Evolutionary conservation across 1,140 invertebrate genomes (phyloP), one percentile per base, ranked within the genome.

Genomic region (Ceratitis capitata): DNA sequence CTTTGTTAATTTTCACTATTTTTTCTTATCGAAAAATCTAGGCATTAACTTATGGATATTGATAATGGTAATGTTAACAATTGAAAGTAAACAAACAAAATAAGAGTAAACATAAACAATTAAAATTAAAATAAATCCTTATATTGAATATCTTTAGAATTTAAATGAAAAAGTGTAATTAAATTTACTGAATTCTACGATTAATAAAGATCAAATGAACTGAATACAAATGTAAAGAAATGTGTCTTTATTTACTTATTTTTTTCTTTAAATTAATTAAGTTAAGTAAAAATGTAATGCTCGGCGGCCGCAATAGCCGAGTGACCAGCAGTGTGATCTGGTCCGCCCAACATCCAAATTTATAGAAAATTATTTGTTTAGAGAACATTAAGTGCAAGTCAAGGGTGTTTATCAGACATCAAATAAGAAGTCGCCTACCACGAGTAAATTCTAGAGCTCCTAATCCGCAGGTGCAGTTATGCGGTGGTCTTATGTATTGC

Each of bases 201-300:
- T 53, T 26, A 83, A 83, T 83, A 83, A 83, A 83, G 47, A 83
- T 83, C 82, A 49, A 83, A 83, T 83, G 82, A 83, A 83, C 82
- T 83, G 82, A 83, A 83, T 51, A 51, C 49, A 51, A 51, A 83
- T 53, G 26, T 45, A 53, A 83, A 83, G n/a, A 45, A 23, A 35
- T 35, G 7, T 6, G 19, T 9, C 51, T 19, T n/a, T 56, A n/a
- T 56, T 4, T 16, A n/a, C 12, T 56, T n/a, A 56, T 56, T 19
- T 3, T n/a, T 56, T 56, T 56, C 5, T 47, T 47, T 6, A 6
- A 12, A 12, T 6, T 12, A 47, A 47, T 47, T 47, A 47, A 12
- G 45, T 6, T 47, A 6, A 6, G 45, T 5, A 47, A 47, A 6
- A 12, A 6, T 47, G 45, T 5, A 47, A 47, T 47, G 45, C 5